Conservation (phyloP, 2,888 invertebrate genomes). For the Phoronis australis region DNA sequence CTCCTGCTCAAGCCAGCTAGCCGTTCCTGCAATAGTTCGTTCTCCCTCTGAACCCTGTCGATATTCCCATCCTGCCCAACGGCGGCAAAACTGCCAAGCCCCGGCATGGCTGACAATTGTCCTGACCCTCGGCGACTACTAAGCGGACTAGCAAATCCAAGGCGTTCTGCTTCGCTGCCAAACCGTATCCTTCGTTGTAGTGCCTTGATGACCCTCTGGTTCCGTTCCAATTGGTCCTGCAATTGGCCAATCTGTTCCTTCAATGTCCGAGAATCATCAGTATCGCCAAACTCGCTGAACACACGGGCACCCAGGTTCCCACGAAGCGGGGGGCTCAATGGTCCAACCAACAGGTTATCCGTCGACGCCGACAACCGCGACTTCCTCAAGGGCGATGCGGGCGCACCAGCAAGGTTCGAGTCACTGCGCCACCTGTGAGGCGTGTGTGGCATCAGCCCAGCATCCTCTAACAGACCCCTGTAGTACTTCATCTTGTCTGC, state of each 20-base stretch:
- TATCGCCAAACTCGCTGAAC: constrained; percentile 5
- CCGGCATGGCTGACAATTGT: no score
- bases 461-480: constrained; percentile 26
- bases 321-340: not conserved
- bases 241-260: constrained; percentile 9
- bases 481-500: constrained; percentile 34
- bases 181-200: constrained; percentile 1
- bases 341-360: constrained; percentile 1
- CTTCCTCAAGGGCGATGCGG: not conserved
- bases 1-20: no score
- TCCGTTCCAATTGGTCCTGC: constrained; percentile 4
- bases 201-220: constrained; percentile 5
- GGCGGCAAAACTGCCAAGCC: no score
- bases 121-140: not conserved
- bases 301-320: constrained; percentile 5
- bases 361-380: constrained; percentile 2
- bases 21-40: no score
- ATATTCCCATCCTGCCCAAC: no score
- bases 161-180: not conserved
- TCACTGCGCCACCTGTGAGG: constrained; percentile 9
- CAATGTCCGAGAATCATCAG: constrained; percentile 4
- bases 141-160: not conserved
- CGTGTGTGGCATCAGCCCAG: constrained; percentile 19
- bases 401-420: constrained; percentile 1
- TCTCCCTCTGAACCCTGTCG: no score